Evolutionary conservation across 2,888 invertebrate genomes (phyloP).

Genomic region (Synanthedon vespiformis): DNA sequence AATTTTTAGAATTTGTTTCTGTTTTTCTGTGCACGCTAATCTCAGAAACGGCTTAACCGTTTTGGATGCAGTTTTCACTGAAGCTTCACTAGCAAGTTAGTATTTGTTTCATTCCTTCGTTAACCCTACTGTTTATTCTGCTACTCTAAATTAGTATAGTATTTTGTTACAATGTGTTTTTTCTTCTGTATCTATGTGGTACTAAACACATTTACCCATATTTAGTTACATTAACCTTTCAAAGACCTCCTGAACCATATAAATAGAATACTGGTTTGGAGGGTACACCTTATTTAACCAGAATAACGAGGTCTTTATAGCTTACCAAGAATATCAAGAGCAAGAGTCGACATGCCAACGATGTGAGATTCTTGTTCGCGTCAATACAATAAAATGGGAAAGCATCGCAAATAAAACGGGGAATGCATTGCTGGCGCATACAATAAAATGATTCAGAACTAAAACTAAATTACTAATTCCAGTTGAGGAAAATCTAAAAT

Average conservation of each 20-base stretch:
- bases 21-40: no score
- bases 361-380: constrained; percentile 21
- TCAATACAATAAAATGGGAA: constrained; percentile 8
- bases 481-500: not conserved
- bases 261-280: constrained; percentile 21
- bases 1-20: no score
- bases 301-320: constrained; percentile 2
- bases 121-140: no score
- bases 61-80: no score
- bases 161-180: no score
- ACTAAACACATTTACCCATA: no score
- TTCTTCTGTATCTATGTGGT: no score
- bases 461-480: not conserved
- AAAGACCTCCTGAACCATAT: constrained; percentile 13
- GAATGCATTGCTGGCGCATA: not conserved
- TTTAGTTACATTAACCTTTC: not conserved
- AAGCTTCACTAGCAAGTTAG: no score
- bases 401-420: not conserved
- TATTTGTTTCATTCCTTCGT: no score
- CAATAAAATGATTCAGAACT: not conserved
- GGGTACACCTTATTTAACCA: constrained; percentile 19
- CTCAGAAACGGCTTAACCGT: no score
- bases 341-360: constrained; percentile 13
- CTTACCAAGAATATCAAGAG: constrained; percentile 18
- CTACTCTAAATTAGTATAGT: no score